Evolutionary conservation across 2,888 invertebrate genomes (phyloP), one percentile per base, ranked within the genome.

Genomic region (Caenorhabditis auriculariae): DNA sequence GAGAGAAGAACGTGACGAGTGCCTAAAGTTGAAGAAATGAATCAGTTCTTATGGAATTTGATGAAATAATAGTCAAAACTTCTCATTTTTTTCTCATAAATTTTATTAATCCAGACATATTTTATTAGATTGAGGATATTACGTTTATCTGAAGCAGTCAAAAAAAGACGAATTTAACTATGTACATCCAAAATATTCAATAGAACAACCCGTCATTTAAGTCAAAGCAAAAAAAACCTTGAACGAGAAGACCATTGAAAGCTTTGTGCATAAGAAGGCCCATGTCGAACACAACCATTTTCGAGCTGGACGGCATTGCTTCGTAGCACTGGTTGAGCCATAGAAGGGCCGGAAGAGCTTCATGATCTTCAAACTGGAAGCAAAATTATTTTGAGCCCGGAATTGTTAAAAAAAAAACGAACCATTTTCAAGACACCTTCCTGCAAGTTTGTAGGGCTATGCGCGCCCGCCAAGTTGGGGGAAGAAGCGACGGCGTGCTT

Each of bases 251-350:
- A 38, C 96, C 96, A 85, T 93, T 96, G 86, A 98, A 98, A 47
- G 98, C 95, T 84, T 94, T 94, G 86, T 93, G 93, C 72, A 94
- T 95, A 74, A 93, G 88, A 62, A 98, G 87, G 83, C 93, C 91
- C 45, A 94, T 95, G 86, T 98, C 98, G 84, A 98, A 96, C 64
- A 98, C 93, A 72, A 98, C 95, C 83, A 98, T 87, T 86, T 98
- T 98, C 75, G 95, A 94, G 81, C 94, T 95, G 60, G 93, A 93
- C 60, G 98, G 98, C 84, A 98, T 94, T 84, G 98, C 88, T 87
- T 98, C 96, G 86, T 98, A 96, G 84, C 95, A 95, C 85, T 93
- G 93, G 87, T 98, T 95, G 85, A 94, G 93, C 85, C 92, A 91
- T 88, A 96, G 94, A 87, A 98, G 96, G 9, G 66, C 60, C 0